A percentile compares a stretch with the other conserved stretches of the same genome.
Conservation (phyloP, 1,140 invertebrate genomes). For the Lordiphosa clarofinis region DNA sequence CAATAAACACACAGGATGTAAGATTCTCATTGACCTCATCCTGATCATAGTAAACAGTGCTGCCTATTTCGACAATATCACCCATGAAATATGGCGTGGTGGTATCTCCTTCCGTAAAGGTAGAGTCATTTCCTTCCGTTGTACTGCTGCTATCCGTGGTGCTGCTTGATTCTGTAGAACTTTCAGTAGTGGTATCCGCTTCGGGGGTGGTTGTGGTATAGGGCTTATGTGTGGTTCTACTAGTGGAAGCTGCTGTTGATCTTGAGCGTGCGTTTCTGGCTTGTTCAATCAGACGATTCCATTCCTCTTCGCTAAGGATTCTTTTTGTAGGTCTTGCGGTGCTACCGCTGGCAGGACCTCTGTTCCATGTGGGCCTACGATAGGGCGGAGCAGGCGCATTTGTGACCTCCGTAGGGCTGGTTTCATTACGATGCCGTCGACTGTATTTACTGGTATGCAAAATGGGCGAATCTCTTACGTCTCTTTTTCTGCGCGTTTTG, state of each 20-base stretch:
- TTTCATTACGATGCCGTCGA: conserved; percentile 44
- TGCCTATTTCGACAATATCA: conserved; percentile 39
- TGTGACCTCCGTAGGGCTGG: conserved; percentile 7
- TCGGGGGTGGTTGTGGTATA: conserved; percentile 19
- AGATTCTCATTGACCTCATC: conserved; percentile 38
- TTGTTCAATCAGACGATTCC: conserved; percentile 22
- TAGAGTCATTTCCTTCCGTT: conserved; percentile 20
- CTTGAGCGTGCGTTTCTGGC: background rate
- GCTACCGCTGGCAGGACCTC: background rate
- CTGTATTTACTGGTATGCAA: conserved; percentile 49
- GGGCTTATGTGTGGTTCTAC: conserved; percentile 9
- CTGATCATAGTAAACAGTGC: conserved; percentile 50
- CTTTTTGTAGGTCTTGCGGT: conserved; percentile 5
- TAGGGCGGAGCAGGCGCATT: conserved; percentile 8
- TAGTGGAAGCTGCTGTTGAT: conserved; percentile 7
- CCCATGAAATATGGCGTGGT: conserved; percentile 43
- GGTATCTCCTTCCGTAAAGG: conserved; percentile 10
- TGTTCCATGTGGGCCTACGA: conserved; percentile 11
- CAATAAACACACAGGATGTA: conserved; percentile 51
- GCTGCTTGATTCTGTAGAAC: conserved; percentile 21
- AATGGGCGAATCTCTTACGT: conserved; percentile 17
- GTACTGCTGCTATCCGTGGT: conserved; percentile 28
- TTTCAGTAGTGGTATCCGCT: conserved; percentile 18
- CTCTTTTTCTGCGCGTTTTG: conserved; percentile 18
- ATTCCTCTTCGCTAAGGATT: conserved; percentile 44